Conservation (phyloP, 2,113 vertebrate species). For the Brachypteracias leptosomus region DNA sequence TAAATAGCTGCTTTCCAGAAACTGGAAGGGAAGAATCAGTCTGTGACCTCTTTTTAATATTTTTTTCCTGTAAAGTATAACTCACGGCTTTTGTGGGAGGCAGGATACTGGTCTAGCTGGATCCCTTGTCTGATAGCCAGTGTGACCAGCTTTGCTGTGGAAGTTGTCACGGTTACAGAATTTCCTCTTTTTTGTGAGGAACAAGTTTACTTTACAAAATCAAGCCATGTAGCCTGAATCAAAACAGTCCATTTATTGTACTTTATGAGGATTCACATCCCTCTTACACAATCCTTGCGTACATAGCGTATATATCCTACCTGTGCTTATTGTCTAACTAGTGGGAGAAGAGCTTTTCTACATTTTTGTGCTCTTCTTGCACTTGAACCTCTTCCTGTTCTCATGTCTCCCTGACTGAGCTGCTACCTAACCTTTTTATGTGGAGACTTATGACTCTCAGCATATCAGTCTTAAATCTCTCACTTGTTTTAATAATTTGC, state of each 20-base stretch:
- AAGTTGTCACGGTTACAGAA: not conserved
- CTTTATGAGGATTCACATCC: not conserved
- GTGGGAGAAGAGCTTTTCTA: not conserved
- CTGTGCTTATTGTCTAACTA: not conserved
- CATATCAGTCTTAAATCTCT: not conserved
- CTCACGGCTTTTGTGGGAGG: not conserved
- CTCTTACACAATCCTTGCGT: not conserved
- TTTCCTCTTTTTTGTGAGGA: not conserved
- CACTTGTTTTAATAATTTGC: not conserved
- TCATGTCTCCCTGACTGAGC: not conserved
- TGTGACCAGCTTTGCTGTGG: not conserved
- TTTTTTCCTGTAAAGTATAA: not conserved
- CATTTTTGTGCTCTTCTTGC: not conserved
- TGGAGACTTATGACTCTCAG: not conserved
- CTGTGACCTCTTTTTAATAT: not conserved
- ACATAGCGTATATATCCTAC: not conserved
- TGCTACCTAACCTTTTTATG: not conserved
- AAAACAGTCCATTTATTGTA: not conserved
- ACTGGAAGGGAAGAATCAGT: not conserved
- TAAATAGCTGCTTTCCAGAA: not conserved
- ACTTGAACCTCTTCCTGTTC: not conserved
- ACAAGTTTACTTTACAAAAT: not conserved
- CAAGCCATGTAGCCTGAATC: not conserved
- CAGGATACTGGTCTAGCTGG: not conserved
- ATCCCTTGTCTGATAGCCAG: not conserved